These are phyloP conservation scores for Ophion costatus DNA, from an alignment of 2,888 invertebrate species.

Conservation along the genomic window DNA sequence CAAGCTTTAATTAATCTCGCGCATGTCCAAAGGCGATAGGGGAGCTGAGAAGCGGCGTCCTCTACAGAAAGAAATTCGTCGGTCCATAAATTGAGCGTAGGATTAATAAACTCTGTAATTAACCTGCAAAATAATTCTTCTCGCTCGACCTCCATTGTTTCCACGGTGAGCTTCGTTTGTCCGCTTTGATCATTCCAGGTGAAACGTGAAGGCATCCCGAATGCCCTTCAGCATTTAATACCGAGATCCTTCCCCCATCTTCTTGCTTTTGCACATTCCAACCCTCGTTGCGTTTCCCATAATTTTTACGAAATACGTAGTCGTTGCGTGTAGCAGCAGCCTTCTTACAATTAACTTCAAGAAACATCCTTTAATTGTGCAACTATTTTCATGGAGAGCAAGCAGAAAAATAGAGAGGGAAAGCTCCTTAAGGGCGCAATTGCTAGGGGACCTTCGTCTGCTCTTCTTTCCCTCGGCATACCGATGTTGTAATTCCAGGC, in stretches of 20 bases:
- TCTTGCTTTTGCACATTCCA: conserved; percentile 30
- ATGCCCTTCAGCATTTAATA: conserved; percentile 38
- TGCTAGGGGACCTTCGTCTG: background rate
- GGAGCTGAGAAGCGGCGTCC: background rate
- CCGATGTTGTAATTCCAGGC: conserved; percentile 70
- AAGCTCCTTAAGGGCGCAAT: conserved; percentile 4
- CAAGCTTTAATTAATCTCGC: background rate
- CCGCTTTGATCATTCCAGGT: conserved; percentile 4
- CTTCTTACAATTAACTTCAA: conserved; percentile 79
- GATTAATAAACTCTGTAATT: conserved; percentile 74
- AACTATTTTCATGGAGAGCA: conserved; percentile 70
- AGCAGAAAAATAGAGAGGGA: background rate
- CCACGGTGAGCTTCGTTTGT: conserved; percentile 18
- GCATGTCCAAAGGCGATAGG: background rate
- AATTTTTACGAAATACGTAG: conserved; percentile 14
- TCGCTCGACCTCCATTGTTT: conserved; percentile 47
- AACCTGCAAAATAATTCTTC: conserved; percentile 78
- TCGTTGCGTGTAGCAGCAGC: conserved; percentile 3
- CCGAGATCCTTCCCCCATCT: conserved; percentile 22
- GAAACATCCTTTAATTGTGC: conserved; percentile 78
- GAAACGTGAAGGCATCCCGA: conserved; percentile 24
- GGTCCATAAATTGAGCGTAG: background rate
- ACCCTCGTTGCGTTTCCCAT: conserved; percentile 46
- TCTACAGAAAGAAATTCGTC: conserved; percentile 26
- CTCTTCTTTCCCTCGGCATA: conserved; percentile 59